These are phyloP conservation scores for Alentia gelatinosa DNA, from an alignment of 2,888 invertebrate genomes.

Conservation along the genomic window DNA sequence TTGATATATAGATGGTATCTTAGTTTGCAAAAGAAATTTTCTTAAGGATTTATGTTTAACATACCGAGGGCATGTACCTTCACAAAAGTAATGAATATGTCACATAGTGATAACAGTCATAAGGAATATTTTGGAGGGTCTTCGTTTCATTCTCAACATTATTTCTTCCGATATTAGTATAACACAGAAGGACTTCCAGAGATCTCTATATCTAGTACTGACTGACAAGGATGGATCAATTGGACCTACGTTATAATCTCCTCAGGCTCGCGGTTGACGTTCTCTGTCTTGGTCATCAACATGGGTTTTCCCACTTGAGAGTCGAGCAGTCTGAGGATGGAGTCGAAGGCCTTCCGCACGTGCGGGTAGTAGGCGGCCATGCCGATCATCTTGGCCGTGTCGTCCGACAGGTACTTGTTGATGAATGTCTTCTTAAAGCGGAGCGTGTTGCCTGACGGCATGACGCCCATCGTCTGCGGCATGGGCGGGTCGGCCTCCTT, in stretches of 20 bases:
- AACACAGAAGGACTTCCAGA: too few species aligned
- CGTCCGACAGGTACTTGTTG: constrained; percentile 91
- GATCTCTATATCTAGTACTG: too few species aligned
- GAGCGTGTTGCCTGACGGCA: constrained; percentile 96
- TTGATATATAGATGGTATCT: too few species aligned
- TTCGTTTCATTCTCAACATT: too few species aligned
- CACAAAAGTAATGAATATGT: too few species aligned
- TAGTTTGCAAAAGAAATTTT: too few species aligned
- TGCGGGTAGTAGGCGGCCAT: constrained; percentile 98
- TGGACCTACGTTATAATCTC: constrained; percentile 81
- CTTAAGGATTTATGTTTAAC: too few species aligned
- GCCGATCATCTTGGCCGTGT: constrained; percentile 97
- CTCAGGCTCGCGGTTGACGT: constrained; percentile 90
- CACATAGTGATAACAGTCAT: too few species aligned
- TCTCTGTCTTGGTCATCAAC: constrained; percentile 97
- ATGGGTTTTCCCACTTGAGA: constrained; percentile 97
- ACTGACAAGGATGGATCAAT: too few species aligned
- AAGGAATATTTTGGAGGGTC: too few species aligned
- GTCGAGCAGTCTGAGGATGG: constrained; percentile 95
- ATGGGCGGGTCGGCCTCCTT: constrained; percentile 99
- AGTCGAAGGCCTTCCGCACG: constrained; percentile 96
- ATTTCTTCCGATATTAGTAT: too few species aligned
- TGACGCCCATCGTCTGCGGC: constrained; percentile 96
- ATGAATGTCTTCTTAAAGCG: constrained; percentile 97
- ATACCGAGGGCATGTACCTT: too few species aligned